Evolutionary conservation across 2,888 invertebrate genomes (phyloP).

Genomic region (Orchesellides sinensis): DNA sequence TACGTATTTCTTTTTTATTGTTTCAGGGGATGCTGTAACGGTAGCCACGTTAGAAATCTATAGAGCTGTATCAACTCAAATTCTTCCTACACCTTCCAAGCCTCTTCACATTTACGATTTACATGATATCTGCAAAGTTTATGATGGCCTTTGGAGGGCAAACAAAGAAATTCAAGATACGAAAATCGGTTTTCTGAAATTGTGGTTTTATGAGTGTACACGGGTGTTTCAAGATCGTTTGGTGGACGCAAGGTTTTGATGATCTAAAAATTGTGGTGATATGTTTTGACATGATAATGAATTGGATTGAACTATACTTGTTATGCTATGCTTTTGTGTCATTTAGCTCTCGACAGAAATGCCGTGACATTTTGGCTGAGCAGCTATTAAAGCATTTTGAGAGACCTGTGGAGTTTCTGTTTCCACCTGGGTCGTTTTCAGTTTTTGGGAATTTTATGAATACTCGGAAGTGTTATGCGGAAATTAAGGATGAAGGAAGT

Average conservation of each 20-base stretch:
- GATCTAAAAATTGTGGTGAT: not conserved
- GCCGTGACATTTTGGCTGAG: slow-evolving; percentile 29
- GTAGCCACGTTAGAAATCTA: slow-evolving; percentile 37
- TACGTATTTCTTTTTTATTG: not conserved
- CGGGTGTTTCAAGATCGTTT: slow-evolving; percentile 25
- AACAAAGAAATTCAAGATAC: slow-evolving; percentile 34
- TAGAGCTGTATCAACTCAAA: not conserved
- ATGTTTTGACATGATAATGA: not conserved
- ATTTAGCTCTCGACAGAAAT: not conserved
- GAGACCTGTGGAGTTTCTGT: not conserved
- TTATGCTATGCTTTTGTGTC: not conserved
- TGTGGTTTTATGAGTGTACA: slow-evolving; percentile 48
- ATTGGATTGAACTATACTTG: no score
- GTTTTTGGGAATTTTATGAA: slow-evolving; percentile 43
- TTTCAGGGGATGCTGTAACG: slow-evolving; percentile 24
- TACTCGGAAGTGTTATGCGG: slow-evolving; percentile 12
- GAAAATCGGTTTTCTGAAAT: not conserved
- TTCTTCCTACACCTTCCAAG: not conserved
- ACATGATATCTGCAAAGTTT: slow-evolving; percentile 27
- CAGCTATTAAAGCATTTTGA: slow-evolving; percentile 44
- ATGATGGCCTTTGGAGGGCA: slow-evolving; percentile 38
- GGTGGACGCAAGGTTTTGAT: not conserved
- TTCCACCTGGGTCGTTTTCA: not conserved
- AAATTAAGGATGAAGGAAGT: slow-evolving; percentile 5
- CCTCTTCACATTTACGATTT: slow-evolving; percentile 8